Percentiles rank a stretch among this genome's conserved stretches.
These are phyloP conservation scores for Mareca penelope DNA, from an alignment of 2,797 vertebrate species.

Conservation along the genomic window DNA sequence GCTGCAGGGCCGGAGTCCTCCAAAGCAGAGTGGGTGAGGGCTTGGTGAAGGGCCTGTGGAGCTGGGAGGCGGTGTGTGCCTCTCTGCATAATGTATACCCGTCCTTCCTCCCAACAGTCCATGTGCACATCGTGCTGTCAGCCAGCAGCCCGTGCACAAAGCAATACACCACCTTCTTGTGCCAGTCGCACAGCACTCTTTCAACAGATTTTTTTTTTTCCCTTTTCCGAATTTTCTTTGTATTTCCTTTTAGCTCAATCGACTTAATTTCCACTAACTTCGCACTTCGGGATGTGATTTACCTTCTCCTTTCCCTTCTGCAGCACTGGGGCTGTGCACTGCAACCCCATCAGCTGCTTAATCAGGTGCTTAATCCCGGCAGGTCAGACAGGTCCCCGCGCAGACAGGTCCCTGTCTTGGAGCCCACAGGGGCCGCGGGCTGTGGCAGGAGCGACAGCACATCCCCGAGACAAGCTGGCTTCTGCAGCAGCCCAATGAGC, in stretches of 20 bases:
- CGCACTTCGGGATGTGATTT: not conserved
- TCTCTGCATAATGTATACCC: not conserved
- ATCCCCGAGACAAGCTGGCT: constrained; percentile 50
- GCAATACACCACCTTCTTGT: not conserved
- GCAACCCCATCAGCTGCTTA: constrained; percentile 14
- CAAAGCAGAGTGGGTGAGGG: accelerated
- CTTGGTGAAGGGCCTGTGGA: not conserved
- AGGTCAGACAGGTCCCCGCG: not conserved
- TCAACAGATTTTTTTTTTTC: not conserved
- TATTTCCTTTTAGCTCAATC: not conserved
- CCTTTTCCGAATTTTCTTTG: not conserved
- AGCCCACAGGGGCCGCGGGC: constrained; percentile 30
- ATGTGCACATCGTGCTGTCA: not conserved
- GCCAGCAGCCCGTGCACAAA: not conserved
- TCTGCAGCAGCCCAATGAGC: constrained; percentile 52
- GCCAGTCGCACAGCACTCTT: not conserved
- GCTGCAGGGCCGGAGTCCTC: not conserved
- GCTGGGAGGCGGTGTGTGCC: not conserved
- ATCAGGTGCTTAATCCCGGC: not conserved
- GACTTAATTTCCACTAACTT: not conserved
- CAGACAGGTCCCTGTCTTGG: not conserved
- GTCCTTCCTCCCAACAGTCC: not conserved
- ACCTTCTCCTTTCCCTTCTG: constrained; percentile 36
- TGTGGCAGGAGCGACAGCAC: not conserved
- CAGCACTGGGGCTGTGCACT: constrained; percentile 1